Percentiles rank a stretch among this genome's conserved stretches.
These are phyloP conservation scores for Procambarus clarkii DNA, from an alignment of 1,140 invertebrate species.

Conservation along the genomic window DNA sequence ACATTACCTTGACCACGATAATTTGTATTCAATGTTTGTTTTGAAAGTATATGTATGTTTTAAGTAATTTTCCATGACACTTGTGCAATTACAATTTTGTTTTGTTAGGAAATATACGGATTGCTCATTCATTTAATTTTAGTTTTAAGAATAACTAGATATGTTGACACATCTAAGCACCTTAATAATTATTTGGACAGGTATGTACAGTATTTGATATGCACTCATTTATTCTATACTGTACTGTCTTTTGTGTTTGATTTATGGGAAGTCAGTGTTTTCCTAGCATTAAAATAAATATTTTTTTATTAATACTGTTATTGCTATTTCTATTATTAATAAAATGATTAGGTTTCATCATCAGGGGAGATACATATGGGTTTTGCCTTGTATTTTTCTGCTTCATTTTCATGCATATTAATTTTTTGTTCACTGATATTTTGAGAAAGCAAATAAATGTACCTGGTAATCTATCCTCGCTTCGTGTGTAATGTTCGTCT, in stretches of 20 bases:
- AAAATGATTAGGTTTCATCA: no score
- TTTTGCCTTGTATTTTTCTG: not conserved
- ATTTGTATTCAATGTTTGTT: not conserved
- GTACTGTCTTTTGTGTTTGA: not conserved
- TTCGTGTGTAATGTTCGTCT: not conserved
- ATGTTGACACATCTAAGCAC: not conserved
- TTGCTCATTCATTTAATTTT: slow-evolving; percentile 2
- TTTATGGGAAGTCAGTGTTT: not conserved
- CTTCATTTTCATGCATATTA: no score
- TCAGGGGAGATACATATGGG: no score
- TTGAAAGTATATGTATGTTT: not conserved
- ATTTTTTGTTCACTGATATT: not conserved
- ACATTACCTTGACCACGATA: not conserved
- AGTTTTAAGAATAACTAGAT: not conserved
- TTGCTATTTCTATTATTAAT: not conserved
- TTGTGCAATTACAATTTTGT: slow-evolving; percentile 3
- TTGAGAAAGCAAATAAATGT: not conserved
- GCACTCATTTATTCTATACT: not conserved
- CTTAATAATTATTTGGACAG: not conserved
- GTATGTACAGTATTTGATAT: not conserved
- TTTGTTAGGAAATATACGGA: not conserved
- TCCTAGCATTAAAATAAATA: not conserved
- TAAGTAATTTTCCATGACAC: slow-evolving; percentile 4
- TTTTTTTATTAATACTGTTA: not conserved
- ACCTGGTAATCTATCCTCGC: not conserved